These are phyloP conservation scores for Mayetiola destructor DNA, from an alignment of 2,888 invertebrate species.

Conservation along the genomic window DNA sequence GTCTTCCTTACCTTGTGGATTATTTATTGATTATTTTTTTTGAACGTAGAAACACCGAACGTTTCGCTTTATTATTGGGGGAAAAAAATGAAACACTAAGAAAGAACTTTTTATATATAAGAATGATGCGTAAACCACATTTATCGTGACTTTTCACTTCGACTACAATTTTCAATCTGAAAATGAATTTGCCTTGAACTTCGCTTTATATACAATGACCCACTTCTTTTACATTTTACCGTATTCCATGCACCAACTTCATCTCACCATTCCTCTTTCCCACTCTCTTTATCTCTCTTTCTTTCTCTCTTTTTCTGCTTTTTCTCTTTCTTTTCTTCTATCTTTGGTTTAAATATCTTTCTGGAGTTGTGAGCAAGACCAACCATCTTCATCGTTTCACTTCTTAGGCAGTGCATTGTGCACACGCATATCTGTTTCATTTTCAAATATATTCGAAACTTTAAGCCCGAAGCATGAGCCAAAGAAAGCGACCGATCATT, in stretches of 20 bases:
- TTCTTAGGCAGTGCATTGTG: not conserved
- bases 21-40: not conserved
- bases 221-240: slow-evolving; percentile 38
- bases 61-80: slow-evolving; percentile 3
- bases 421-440: not conserved
- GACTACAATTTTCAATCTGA: slow-evolving; percentile 36
- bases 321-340: not conserved
- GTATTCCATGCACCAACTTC: not conserved
- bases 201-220: slow-evolving; percentile 70
- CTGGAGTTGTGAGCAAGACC: too few species aligned
- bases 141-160: slow-evolving; percentile 17
- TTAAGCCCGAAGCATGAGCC: too few species aligned
- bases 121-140: not conserved
- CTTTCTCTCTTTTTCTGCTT: slow-evolving; percentile 10
- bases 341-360: too few species aligned
- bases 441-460: too few species aligned
- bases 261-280: not conserved
- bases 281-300: slow-evolving; percentile 6
- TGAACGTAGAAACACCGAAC: not conserved
- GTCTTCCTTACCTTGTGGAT: not conserved
- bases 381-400: not conserved
- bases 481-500: too few species aligned
- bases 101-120: too few species aligned
- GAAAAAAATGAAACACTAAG: not conserved
- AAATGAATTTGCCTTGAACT: slow-evolving; percentile 61